These are phyloP conservation scores for Mixornis gularis DNA, from an alignment of 2,113 vertebrate species.

Conservation along the genomic window DNA sequence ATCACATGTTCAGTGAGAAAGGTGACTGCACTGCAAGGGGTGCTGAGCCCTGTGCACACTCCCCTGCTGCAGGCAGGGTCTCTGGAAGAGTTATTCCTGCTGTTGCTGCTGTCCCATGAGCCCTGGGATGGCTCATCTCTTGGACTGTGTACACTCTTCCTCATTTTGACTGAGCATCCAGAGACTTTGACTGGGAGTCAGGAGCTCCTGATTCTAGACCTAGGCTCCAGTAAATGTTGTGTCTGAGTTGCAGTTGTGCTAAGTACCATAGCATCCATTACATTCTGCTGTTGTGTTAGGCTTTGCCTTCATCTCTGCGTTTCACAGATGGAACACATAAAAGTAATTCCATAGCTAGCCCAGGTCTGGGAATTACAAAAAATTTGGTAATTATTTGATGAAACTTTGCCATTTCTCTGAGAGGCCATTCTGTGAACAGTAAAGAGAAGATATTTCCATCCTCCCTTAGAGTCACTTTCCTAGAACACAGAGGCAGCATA, in stretches of 20 bases:
- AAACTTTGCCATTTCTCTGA: not conserved
- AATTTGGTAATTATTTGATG: not conserved
- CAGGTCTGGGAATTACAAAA: not conserved
- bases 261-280: not conserved
- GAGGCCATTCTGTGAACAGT: not conserved
- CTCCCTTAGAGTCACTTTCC: not conserved
- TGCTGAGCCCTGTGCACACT: not conserved
- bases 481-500: not conserved
- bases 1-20: accelerated
- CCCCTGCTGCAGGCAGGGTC: not conserved
- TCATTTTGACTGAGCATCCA: not conserved
- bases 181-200: not conserved
- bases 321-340: not conserved
- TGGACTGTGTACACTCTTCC: not conserved
- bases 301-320: not conserved
- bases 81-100: not conserved
- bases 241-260: not conserved
- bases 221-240: not conserved
- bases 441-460: not conserved
- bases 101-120: not conserved
- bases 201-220: not conserved
- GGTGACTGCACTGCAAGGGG: not conserved
- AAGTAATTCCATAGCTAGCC: not conserved
- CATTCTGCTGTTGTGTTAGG: not conserved
- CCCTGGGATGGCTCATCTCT: not conserved